These are phyloP conservation scores for Epinotia brunnichana DNA, from an alignment of 2,888 invertebrate genomes.

Conservation along the genomic window DNA sequence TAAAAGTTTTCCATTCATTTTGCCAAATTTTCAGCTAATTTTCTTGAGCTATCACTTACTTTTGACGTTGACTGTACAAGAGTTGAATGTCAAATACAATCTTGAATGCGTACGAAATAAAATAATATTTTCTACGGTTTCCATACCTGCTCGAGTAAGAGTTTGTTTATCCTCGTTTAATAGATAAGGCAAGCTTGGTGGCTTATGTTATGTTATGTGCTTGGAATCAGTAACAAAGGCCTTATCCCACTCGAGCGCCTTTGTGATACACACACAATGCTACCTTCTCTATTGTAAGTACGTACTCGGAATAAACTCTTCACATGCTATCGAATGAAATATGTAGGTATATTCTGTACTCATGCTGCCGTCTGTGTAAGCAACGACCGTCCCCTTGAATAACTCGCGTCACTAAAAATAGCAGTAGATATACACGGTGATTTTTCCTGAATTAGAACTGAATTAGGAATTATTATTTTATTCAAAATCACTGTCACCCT, in stretches of 20 bases:
- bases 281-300: conserved; percentile 38
- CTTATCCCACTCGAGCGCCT: conserved; percentile 72
- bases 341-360: background rate
- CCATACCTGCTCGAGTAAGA: conserved; percentile 48
- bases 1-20: too few species aligned
- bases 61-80: too few species aligned
- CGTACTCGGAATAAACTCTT: conserved; percentile 40
- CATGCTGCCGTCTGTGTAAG: background rate
- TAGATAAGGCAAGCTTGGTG: conserved; percentile 45
- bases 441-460: too few species aligned
- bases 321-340: conserved; percentile 18
- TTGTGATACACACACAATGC: conserved; percentile 53
- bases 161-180: conserved; percentile 50
- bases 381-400: background rate
- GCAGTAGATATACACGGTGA: too few species aligned
- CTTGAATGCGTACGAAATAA: background rate
- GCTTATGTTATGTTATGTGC: conserved; percentile 38
- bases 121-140: background rate
- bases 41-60: too few species aligned
- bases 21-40: too few species aligned
- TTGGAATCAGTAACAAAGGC: conserved; percentile 60
- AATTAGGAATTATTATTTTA: too few species aligned
- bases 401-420: background rate
- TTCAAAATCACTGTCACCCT: too few species aligned
- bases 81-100: too few species aligned